Evolutionary conservation across 1,140 invertebrate genomes (phyloP), one percentile per base, ranked within the genome.

Genomic region (Heliconius hewitsoni): DNA sequence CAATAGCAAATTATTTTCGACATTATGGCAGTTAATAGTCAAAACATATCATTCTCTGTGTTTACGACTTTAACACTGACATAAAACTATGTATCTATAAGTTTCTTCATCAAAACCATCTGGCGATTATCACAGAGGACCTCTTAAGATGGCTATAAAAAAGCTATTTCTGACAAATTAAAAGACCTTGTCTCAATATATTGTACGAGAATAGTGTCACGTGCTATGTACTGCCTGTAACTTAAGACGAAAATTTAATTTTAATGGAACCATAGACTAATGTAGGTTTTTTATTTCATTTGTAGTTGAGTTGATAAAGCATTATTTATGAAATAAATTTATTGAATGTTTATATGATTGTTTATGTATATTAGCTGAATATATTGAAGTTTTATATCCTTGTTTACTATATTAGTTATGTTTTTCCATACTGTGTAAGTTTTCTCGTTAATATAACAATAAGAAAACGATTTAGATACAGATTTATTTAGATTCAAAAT

Each of bases 1-100:
- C 1, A 66, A 66, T 66, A 66, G 60, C 60, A 66, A 66, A 66
- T 66, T 66, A 66, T 66, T 66, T 66, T 66, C 27, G 23, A 66
- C 60, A 66, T 66, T 30, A 66, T 16, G 4, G 27, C 60, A 27
- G 60, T 66, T 66, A 30, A 66, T 66, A 18, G 76, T 60, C 42
- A 66, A 76, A 70, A 57, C n/a, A 66, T 66, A 76, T 76, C 74
- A 76, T 66, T 70, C 74, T 66, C 23, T 23, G 37, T 76, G 66
- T 78, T 80, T 66, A 80, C 79, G 74, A 81, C 72, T 81, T 74
- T 72, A 76, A 73, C 79, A 81, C 76, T 71, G 57, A 77, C 66
- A 71, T 77, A 66, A 77, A 73, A 77, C 55, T 75, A 46, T 72
- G 78, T 76, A 76, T 73, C 55, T 42, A 57, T 77, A 71, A 71